Conservation (phyloP, 2,113 vertebrate genomes). For the Carassius auratus region DNA sequence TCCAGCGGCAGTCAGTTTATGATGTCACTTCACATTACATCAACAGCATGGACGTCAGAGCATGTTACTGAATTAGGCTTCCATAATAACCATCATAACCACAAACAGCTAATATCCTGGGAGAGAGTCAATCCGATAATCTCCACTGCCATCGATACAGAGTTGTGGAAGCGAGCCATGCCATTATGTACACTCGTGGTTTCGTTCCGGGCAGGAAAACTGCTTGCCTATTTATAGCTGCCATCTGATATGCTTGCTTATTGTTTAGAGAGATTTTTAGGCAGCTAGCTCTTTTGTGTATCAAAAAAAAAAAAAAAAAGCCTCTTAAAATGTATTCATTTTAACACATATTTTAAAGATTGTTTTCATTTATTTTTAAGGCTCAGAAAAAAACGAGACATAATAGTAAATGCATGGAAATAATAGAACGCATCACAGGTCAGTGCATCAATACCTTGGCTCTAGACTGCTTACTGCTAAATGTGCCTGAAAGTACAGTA, state of each 20-base stretch:
- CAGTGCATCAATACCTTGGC: conserved; percentile 96
- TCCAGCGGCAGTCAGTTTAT: conserved; percentile 15
- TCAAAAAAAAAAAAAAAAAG: background rate
- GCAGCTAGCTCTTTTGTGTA: background rate
- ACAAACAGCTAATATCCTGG: conserved; percentile 62
- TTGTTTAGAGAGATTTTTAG: conserved; percentile 5
- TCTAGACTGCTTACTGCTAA: conserved; percentile 98
- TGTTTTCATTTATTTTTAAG: background rate
- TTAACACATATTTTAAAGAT: background rate
- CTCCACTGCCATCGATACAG: conserved; percentile 69
- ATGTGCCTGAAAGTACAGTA: conserved; percentile 85
- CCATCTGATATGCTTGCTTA: conserved; percentile 16
- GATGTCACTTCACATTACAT: conserved; percentile 49
- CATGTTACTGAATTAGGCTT: conserved; percentile 64
- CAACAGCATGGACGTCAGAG: conserved; percentile 64
- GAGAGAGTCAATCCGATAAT: conserved; percentile 72
- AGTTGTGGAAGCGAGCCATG: conserved; percentile 64
- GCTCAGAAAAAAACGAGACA: background rate
- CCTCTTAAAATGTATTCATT: too few species aligned
- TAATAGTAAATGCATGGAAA: background rate
- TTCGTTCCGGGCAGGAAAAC: conserved; percentile 3
- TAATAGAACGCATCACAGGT: conserved; percentile 51
- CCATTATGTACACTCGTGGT: conserved; percentile 27
- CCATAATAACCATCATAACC: conserved; percentile 63
- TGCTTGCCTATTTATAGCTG: conserved; percentile 21